Conservation (phyloP, 2,797 vertebrate species). For the Silurus aristotelis region DNA sequence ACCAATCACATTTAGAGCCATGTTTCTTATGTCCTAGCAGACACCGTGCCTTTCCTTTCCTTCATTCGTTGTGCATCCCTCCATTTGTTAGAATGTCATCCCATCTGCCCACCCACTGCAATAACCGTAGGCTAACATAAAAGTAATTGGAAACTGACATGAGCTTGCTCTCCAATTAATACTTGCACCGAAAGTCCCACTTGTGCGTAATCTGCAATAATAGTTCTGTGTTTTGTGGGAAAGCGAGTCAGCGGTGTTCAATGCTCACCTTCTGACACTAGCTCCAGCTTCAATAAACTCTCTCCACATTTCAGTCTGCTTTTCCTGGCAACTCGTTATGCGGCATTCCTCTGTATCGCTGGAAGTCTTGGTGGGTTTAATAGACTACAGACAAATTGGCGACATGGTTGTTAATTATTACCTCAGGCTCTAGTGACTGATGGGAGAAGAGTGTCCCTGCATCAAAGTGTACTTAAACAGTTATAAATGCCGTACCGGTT, state of each 20-base stretch:
- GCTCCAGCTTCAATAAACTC: constrained; percentile 66
- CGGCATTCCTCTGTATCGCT: constrained; percentile 68
- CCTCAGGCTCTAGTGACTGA: constrained; percentile 72
- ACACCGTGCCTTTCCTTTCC: constrained; percentile 59
- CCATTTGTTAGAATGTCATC: constrained; percentile 62
- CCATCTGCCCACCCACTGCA: constrained; percentile 67
- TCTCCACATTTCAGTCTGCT: constrained; percentile 70
- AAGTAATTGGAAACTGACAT: constrained; percentile 83
- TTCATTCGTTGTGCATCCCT: constrained; percentile 49
- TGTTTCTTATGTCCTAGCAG: constrained; percentile 43
- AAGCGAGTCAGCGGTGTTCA: constrained; percentile 73
- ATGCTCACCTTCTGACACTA: constrained; percentile 76
- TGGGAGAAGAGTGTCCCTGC: constrained; percentile 65
- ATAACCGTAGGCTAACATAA: constrained; percentile 83
- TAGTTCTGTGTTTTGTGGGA: constrained; percentile 78
- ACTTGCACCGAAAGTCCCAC: constrained; percentile 72
- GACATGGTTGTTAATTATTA: constrained; percentile 81
- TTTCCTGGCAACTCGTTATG: constrained; percentile 67
- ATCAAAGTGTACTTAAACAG: constrained; percentile 69
- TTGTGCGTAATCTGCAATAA: constrained; percentile 80
- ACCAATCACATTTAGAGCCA: constrained; percentile 6
- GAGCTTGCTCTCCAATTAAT: constrained; percentile 82
- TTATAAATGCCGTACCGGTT: constrained; percentile 62
- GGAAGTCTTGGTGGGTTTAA: constrained; percentile 77
- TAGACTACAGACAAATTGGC: constrained; percentile 78